Evolutionary conservation across 2,113 vertebrate species (phyloP).

Genomic region (Onychorhynchus coronatus): DNA sequence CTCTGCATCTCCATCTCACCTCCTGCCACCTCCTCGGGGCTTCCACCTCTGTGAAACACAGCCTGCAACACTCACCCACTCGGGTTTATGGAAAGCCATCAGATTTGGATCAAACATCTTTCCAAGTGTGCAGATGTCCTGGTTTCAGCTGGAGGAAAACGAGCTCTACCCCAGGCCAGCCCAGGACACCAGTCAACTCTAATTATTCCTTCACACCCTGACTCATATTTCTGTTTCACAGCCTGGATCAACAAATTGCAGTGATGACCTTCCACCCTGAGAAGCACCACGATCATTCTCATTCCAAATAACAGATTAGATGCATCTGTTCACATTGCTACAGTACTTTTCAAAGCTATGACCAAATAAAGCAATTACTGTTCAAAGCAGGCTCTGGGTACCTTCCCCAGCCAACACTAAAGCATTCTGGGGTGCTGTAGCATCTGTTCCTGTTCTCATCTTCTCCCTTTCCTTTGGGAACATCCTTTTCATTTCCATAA

Average conservation of each 20-base stretch:
- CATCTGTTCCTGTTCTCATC: not conserved
- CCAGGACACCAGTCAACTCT: not conserved
- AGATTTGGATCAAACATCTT: not conserved
- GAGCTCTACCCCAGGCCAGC: not conserved
- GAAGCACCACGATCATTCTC: not conserved
- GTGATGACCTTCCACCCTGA: not conserved
- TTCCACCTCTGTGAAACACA: accelerated
- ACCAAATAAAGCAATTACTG: slow-evolving; percentile 25
- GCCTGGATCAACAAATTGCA: not conserved
- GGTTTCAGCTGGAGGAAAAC: not conserved
- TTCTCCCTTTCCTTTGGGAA: not conserved
- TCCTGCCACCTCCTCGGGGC: not conserved
- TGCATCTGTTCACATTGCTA: slow-evolving; percentile 8
- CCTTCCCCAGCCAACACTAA: not conserved
- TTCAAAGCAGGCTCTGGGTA: not conserved
- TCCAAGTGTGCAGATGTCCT: not conserved
- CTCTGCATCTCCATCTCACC: accelerated
- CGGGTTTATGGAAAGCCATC: not conserved
- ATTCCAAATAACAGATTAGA: slow-evolving; percentile 1
- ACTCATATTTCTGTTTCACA: not conserved
- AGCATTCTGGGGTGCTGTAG: not conserved
- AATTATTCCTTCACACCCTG: not conserved
- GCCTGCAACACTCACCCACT: not conserved
- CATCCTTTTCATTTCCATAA: not conserved
- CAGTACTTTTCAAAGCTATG: slow-evolving; percentile 4